Percentiles rank a stretch among this genome's conserved stretches.
phyloP scores from a whole-genome alignment of 2,797 vertebrate species.

The Thalassophryne amazonica region DNA sequence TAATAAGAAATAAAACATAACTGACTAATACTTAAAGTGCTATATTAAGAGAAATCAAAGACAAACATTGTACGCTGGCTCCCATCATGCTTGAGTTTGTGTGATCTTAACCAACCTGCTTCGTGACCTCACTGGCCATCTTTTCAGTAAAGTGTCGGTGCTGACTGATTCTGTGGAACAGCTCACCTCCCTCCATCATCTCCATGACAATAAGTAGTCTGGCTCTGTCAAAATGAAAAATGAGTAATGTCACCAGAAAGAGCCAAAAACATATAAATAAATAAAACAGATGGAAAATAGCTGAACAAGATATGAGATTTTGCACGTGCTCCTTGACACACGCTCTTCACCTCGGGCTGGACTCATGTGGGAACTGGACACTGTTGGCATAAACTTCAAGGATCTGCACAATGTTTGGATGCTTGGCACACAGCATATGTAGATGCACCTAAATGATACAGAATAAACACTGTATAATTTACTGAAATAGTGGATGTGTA shows the following conservation, averaged over 20 bases:
- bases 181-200: conserved; percentile 99
- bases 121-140: conserved; percentile 99
- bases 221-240: conserved; percentile 77
- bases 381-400: conserved; percentile 98
- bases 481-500: not conserved
- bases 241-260: no score
- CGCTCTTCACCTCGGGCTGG: conserved; percentile 89
- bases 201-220: conserved; percentile 99
- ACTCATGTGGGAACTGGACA: conserved; percentile 98
- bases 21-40: not conserved
- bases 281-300: not conserved
- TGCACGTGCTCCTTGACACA: not conserved
- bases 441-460: conserved; percentile 85
- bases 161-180: conserved; percentile 99
- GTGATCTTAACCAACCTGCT: conserved; percentile 84
- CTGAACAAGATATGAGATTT: not conserved
- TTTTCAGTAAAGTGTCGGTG: conserved; percentile 99
- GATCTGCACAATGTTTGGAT: conserved; percentile 95
- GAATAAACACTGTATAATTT: not conserved
- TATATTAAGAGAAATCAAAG: not conserved
- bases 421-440: conserved; percentile 97
- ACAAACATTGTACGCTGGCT: not conserved
- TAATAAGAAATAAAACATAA: no score
- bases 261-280: conserved; percentile 6
- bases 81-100: not conserved